phyloP scores from a whole-genome alignment of 2,797 vertebrate genomes.

The Pachyuromys duprasi region DNA sequence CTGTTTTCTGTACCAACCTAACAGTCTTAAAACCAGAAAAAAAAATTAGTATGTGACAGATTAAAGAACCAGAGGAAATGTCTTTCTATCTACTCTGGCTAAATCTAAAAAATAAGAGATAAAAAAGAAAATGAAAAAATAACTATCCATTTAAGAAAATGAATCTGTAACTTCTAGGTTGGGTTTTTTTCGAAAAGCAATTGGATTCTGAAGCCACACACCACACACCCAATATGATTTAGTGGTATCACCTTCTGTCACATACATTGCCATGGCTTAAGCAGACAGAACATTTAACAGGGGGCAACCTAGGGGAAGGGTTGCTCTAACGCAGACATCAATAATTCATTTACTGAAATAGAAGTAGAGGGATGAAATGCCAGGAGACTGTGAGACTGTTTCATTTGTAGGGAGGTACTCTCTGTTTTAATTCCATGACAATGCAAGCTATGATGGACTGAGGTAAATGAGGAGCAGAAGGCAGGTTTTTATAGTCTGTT shows the following conservation, averaged over 20 bases:
- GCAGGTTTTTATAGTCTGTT: not conserved
- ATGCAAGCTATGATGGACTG: constrained; percentile 44
- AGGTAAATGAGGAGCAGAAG: constrained; percentile 21
- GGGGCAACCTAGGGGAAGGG: constrained; percentile 55
- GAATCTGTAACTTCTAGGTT: constrained; percentile 23
- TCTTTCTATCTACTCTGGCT: not conserved
- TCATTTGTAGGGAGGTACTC: constrained; percentile 76
- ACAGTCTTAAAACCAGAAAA: constrained; percentile 48
- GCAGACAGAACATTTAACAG: constrained; percentile 64
- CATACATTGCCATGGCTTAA: constrained; percentile 48
- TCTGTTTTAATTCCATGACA: constrained; percentile 79
- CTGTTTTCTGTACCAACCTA: not conserved
- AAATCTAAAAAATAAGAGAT: constrained; percentile 61
- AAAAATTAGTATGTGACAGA: constrained; percentile 27
- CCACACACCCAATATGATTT: not conserved
- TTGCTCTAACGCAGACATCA: constrained; percentile 78
- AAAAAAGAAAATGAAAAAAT: constrained; percentile 49
- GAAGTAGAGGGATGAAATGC: constrained; percentile 70
- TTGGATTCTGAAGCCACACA: constrained; percentile 55
- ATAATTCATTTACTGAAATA: constrained; percentile 82
- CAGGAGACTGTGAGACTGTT: constrained; percentile 63
- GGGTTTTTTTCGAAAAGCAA: constrained; percentile 63
- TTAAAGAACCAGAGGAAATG: constrained; percentile 30
- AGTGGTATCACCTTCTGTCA: constrained; percentile 47
- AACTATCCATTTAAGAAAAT: constrained; percentile 46